A percentile compares a stretch with the other conserved stretches of the same genome.
phyloP scores from a whole-genome alignment of 2,797 vertebrate genomes.

The Amblyopsis hoosieri region DNA sequence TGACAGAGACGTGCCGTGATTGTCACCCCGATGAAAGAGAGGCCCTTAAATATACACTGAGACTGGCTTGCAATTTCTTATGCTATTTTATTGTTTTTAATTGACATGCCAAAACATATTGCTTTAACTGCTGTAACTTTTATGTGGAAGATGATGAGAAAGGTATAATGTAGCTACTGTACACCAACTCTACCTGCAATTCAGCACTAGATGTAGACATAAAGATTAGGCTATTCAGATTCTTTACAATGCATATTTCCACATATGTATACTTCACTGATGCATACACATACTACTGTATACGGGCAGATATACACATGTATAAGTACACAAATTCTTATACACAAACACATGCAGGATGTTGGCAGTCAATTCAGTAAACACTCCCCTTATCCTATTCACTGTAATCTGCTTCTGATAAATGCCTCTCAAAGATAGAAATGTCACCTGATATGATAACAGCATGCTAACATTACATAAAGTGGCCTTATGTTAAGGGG shows the following conservation, averaged over 20 bases:
- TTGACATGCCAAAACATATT: slow-evolving; percentile 17
- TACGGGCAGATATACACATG: slow-evolving; percentile 55
- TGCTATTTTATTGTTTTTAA: slow-evolving; percentile 22
- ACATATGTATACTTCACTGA: slow-evolving; percentile 17
- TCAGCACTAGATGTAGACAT: not conserved
- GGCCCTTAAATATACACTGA: slow-evolving; percentile 68
- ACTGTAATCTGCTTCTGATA: slow-evolving; percentile 81
- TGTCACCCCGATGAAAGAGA: slow-evolving; percentile 72
- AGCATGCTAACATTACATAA: slow-evolving; percentile 73
- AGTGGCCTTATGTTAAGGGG: slow-evolving; percentile 74
- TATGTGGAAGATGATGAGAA: not conserved
- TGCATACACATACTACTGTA: slow-evolving; percentile 30
- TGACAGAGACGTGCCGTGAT: slow-evolving; percentile 70
- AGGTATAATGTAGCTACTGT: too few species aligned
- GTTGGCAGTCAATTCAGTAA: slow-evolving; percentile 81
- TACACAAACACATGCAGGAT: slow-evolving; percentile 41
- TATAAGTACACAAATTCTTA: slow-evolving; percentile 54
- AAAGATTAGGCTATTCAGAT: slow-evolving; percentile 37
- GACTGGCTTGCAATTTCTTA: slow-evolving; percentile 51
- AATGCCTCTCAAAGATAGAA: slow-evolving; percentile 80
- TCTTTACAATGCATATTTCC: slow-evolving; percentile 43
- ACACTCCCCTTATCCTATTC: slow-evolving; percentile 77
- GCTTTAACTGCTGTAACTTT: not conserved
- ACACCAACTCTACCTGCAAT: not conserved
- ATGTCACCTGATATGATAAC: slow-evolving; percentile 82